A percentile compares a stretch with the other conserved stretches of the same genome.
These are phyloP conservation scores for Drosophila austrosaltans DNA, from an alignment of 2,888 invertebrate species.

Conservation along the genomic window DNA sequence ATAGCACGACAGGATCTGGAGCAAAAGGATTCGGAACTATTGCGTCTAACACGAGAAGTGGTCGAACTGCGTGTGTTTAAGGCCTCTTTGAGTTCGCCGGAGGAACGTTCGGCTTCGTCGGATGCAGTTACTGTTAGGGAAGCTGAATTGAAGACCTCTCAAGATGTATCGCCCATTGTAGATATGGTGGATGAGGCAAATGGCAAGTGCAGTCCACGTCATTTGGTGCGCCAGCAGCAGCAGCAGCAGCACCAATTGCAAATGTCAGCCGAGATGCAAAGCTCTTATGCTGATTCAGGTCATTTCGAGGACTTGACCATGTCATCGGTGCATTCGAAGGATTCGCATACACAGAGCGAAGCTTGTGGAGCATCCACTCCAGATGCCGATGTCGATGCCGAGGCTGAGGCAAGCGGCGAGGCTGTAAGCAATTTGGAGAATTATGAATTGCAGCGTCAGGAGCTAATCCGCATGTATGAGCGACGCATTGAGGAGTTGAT, in stretches of 20 bases:
- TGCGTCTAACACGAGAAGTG: slow-evolving; percentile 89
- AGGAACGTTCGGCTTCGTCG: slow-evolving; percentile 91
- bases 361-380: slow-evolving; percentile 70
- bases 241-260: slow-evolving; percentile 59
- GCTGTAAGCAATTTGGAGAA: slow-evolving; percentile 81
- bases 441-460: slow-evolving; percentile 87
- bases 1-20: slow-evolving; percentile 91
- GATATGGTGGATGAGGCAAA: slow-evolving; percentile 84
- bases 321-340: slow-evolving; percentile 91
- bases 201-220: slow-evolving; percentile 82
- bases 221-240: slow-evolving; percentile 65
- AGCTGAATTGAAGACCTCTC: slow-evolving; percentile 86
- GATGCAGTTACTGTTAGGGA: slow-evolving; percentile 90
- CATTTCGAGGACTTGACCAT: slow-evolving; percentile 92
- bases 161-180: slow-evolving; percentile 85
- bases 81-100: slow-evolving; percentile 90
- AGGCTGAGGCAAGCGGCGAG: slow-evolving; percentile 27
- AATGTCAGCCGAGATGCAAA: slow-evolving; percentile 86
- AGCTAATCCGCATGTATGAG: slow-evolving; percentile 89
- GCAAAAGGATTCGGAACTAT: slow-evolving; percentile 92
- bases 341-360: slow-evolving; percentile 85
- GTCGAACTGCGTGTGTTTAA: slow-evolving; percentile 92
- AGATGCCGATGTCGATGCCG: slow-evolving; percentile 32
- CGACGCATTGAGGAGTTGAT: slow-evolving; percentile 90
- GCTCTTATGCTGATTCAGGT: slow-evolving; percentile 93